Conservation (phyloP, 2,888 invertebrate genomes). For the Cosmopolites sordidus region DNA sequence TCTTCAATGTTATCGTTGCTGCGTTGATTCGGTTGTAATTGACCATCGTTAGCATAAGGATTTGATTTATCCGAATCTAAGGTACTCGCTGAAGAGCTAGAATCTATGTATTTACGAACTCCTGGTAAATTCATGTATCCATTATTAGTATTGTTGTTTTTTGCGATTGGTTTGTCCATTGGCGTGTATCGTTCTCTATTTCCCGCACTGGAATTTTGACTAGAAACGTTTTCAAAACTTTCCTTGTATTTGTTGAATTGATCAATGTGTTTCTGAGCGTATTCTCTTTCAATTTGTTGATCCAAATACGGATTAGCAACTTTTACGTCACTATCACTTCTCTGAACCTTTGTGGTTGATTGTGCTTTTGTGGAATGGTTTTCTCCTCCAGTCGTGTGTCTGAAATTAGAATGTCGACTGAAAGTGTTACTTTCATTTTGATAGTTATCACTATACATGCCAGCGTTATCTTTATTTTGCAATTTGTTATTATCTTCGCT, state of each 20-base stretch:
- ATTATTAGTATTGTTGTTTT: slow-evolving; percentile 29
- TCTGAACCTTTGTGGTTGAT: slow-evolving; percentile 13
- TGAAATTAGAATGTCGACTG: slow-evolving; percentile 37
- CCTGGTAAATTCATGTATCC: slow-evolving; percentile 35
- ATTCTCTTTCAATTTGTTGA: slow-evolving; percentile 35
- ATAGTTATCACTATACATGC: slow-evolving; percentile 36
- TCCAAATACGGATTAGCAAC: slow-evolving; percentile 18
- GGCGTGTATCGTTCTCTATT: slow-evolving; percentile 35
- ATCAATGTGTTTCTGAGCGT: slow-evolving; percentile 41
- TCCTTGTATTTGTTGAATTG: slow-evolving; percentile 39
- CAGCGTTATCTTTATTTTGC: slow-evolving; percentile 32
- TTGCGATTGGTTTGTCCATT: slow-evolving; percentile 34
- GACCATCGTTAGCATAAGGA: slow-evolving; percentile 33
- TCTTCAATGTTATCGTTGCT: slow-evolving; percentile 21
- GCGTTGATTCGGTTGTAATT: slow-evolving; percentile 15
- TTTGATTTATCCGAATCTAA: slow-evolving; percentile 42
- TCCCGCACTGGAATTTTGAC: neutral
- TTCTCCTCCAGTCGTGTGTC: slow-evolving; percentile 34
- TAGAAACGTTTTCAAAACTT: slow-evolving; percentile 31
- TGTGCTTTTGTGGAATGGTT: slow-evolving; percentile 5
- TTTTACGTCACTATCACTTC: slow-evolving; percentile 25
- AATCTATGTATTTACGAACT: slow-evolving; percentile 42
- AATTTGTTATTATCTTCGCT: slow-evolving; percentile 41
- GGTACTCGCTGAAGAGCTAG: slow-evolving; percentile 45
- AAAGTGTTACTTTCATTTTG: slow-evolving; percentile 43